Conservation (phyloP, 2,113 vertebrate genomes). For the Gymnogyps californianus region DNA sequence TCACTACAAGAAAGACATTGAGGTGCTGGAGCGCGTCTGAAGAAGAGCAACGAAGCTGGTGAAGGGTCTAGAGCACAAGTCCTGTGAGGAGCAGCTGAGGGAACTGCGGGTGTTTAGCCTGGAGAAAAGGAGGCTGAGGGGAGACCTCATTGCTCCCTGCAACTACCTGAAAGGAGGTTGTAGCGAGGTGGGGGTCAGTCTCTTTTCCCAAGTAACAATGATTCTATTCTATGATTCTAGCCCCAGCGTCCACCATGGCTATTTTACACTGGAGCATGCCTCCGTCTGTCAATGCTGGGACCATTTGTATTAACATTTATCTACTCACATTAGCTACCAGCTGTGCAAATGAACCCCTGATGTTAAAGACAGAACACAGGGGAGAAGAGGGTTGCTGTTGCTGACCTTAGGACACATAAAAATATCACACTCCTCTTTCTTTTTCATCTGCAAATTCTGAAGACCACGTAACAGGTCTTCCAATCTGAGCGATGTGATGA, state of each 20-base stretch:
- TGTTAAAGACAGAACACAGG: background rate
- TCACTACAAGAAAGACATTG: fast-evolving
- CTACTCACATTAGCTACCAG: background rate
- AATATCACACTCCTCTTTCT: background rate
- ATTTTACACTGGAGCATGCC: too few relatives aligned
- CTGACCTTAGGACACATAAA: background rate
- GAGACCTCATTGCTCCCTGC: too few relatives aligned
- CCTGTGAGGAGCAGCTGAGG: background rate
- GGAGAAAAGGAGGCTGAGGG: too few relatives aligned
- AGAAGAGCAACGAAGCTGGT: background rate
- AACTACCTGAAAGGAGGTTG: too few relatives aligned
- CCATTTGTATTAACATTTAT: fast-evolving
- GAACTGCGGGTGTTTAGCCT: background rate
- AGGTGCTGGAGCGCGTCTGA: background rate
- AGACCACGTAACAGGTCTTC: fast-evolving
- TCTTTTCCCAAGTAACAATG: too few relatives aligned
- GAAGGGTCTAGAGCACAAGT: background rate
- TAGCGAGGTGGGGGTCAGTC: too few relatives aligned
- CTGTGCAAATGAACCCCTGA: background rate
- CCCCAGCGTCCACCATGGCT: fast-evolving
- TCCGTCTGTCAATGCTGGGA: background rate
- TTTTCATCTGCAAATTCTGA: background rate
- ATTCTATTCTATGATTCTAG: fast-evolving
- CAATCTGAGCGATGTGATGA: fast-evolving
- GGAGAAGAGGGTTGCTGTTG: background rate